Evolutionary conservation across 2,888 invertebrate genomes (phyloP), one percentile per base, ranked within the genome.

Genomic region (Panopea generosa): DNA sequence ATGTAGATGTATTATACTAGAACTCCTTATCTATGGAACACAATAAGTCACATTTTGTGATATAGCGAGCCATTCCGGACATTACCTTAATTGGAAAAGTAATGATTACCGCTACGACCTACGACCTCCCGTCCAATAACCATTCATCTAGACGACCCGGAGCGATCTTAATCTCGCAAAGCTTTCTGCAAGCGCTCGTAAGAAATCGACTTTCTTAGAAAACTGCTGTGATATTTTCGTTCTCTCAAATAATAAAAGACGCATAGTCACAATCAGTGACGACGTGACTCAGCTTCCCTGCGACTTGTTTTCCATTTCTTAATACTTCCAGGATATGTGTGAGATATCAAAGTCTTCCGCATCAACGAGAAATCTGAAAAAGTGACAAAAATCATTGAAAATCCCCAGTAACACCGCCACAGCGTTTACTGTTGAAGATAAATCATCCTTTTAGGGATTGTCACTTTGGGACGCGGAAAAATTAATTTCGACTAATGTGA

Each of bases 41-140:
- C 40, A 40, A 33, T 9, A 43, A 40, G 62, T 70, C 70, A 62
- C 50, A 62, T 70, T 56, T 38, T 38, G 49, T 49, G 33, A 57
- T 63, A 55, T 70, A 63, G 57, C 29, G 56, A 57, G 50, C 47
- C 50, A 24, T 59, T 61, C 45, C 24, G 9, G 43, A 50, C 70
- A 70, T 70, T 63, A 70, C 56, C 50, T 62, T 70, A 70, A 63
- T 70, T 70, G 57, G 47, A 20, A 24, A 33, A 62, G 49, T 56
- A 70, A 62, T 70, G 49, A 70, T 70, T 57, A 63, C 49, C 56
- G 29, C 20, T 22, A 27, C 33, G 27, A 27, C 50, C 70, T 38
- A 33, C 62, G 47, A 63, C 56, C 62, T n/a, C 29, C 26, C 40
- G 20, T 24, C 55, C 69, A 38, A 56, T 45, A 69, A 55, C 61